Evolutionary conservation across 2,113 vertebrate genomes (phyloP).

Genomic region (Taurulus bubalis): DNA sequence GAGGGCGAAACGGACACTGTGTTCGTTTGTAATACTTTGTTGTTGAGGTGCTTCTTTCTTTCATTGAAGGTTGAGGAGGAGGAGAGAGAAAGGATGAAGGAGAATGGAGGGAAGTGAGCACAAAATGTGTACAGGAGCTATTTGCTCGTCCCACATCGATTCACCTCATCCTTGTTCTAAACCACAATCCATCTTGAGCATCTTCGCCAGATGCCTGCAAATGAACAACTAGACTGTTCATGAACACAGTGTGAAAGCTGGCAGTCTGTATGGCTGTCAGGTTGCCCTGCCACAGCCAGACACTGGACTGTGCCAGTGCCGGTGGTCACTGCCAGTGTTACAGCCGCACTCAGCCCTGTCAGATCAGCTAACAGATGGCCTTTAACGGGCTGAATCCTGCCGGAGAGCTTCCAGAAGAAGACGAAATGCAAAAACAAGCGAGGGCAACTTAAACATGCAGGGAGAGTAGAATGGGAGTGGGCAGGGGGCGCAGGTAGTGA

Average conservation of each 20-base stretch:
- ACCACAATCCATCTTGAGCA: slow-evolving; percentile 43
- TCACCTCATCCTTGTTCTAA: slow-evolving; percentile 35
- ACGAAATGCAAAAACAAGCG: slow-evolving; percentile 45
- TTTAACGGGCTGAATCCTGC: slow-evolving; percentile 55
- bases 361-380: slow-evolving; percentile 74
- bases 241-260: slow-evolving; percentile 62
- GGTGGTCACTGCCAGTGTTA: slow-evolving; percentile 66
- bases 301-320: slow-evolving; percentile 48
- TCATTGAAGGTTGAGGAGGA: slow-evolving; percentile 15
- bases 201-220: slow-evolving; percentile 54
- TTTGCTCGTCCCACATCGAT: slow-evolving; percentile 20
- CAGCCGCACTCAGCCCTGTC: slow-evolving; percentile 49
- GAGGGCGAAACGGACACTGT: slow-evolving; percentile 52
- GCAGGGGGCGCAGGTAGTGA: slow-evolving; percentile 16
- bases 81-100: not conserved
- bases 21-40: slow-evolving; percentile 36
- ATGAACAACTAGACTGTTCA: slow-evolving; percentile 66
- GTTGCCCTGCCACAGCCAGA: slow-evolving; percentile 54
- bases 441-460: slow-evolving; percentile 45
- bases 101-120: slow-evolving; percentile 14
- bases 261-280: slow-evolving; percentile 57
- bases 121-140: slow-evolving; percentile 12
- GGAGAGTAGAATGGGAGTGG: slow-evolving; percentile 35
- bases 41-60: slow-evolving; percentile 19
- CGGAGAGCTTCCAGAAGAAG: slow-evolving; percentile 27